A percentile compares a stretch with the other conserved stretches of the same genome.
phyloP scores from a whole-genome alignment of 2,113 vertebrate genomes.

The Crotalus viridis region DNA sequence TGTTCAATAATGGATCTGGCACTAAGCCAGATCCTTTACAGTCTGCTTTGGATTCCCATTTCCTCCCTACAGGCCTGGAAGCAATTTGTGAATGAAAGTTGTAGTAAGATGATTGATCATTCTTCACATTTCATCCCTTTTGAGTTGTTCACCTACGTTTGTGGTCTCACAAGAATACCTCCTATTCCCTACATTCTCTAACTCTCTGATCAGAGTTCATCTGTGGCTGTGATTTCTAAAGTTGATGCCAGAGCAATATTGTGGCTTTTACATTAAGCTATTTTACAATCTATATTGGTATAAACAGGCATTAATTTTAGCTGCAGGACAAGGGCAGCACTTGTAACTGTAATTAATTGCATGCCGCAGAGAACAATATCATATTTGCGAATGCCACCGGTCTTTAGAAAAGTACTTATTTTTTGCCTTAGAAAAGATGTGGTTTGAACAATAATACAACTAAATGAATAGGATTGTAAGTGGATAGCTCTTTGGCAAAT shows the following conservation, averaged over 20 bases:
- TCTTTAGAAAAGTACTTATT: neutral
- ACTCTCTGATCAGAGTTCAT: neutral
- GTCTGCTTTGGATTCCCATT: neutral
- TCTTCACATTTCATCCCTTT: neutral
- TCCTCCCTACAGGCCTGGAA: neutral
- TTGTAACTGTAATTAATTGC: neutral
- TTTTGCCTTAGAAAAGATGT: neutral
- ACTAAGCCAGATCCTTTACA: neutral
- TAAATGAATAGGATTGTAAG: neutral
- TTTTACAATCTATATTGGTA: neutral
- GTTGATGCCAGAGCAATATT: neutral
- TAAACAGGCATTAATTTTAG: slow-evolving; percentile 21
- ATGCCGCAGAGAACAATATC: neutral
- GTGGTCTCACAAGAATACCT: neutral
- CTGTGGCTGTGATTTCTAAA: neutral
- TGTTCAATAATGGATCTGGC: slow-evolving; percentile 1
- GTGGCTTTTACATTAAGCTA: neutral
- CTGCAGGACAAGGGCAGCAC: neutral
- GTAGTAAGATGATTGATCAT: neutral
- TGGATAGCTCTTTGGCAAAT: neutral
- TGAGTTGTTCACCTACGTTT: neutral
- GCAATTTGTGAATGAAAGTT: slow-evolving; percentile 14
- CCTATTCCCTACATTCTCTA: neutral
- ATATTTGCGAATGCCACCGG: neutral
- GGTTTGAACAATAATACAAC: neutral